A percentile compares a stretch with the other conserved stretches of the same genome.
These are phyloP conservation scores for Lagopus leucura DNA, from an alignment of 2,113 vertebrate genomes.

Conservation along the genomic window DNA sequence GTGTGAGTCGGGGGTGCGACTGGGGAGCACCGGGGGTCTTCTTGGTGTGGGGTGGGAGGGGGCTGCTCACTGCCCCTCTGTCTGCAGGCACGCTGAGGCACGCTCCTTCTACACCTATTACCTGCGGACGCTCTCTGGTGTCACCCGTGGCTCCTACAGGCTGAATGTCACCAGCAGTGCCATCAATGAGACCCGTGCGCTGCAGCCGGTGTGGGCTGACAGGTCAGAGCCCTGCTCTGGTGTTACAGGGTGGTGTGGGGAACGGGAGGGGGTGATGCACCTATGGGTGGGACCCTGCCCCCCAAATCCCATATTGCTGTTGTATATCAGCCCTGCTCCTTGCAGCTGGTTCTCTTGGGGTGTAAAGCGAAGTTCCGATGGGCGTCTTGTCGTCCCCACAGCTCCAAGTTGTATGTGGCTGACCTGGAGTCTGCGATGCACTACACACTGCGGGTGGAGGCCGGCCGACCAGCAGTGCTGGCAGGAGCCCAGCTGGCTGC, in stretches of 20 bases:
- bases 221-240: constrained; percentile 67
- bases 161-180: background rate
- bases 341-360: rapidly evolving
- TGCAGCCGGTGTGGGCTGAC: constrained; percentile 77
- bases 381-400: background rate
- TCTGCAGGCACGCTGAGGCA: constrained; percentile 80
- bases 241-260: background rate
- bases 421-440: constrained; percentile 91
- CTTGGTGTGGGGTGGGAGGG: background rate
- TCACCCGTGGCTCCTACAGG: constrained; percentile 74
- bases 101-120: constrained; percentile 85
- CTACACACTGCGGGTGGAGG: constrained; percentile 88
- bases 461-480: constrained; percentile 75
- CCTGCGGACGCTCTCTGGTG: constrained; percentile 82
- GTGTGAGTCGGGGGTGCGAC: constrained; percentile 81
- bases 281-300: background rate
- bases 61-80: background rate
- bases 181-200: background rate
- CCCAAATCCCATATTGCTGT: background rate
- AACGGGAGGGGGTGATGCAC: background rate
- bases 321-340: rapidly evolving
- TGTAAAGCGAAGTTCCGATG: rapidly evolving
- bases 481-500: constrained; percentile 76
- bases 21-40: too few relatives aligned
- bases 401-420: constrained; percentile 87